A percentile compares a stretch with the other conserved stretches of the same genome.
phyloP scores from a whole-genome alignment of 2,797 vertebrate species.

The Micromesistius poutassou region DNA sequence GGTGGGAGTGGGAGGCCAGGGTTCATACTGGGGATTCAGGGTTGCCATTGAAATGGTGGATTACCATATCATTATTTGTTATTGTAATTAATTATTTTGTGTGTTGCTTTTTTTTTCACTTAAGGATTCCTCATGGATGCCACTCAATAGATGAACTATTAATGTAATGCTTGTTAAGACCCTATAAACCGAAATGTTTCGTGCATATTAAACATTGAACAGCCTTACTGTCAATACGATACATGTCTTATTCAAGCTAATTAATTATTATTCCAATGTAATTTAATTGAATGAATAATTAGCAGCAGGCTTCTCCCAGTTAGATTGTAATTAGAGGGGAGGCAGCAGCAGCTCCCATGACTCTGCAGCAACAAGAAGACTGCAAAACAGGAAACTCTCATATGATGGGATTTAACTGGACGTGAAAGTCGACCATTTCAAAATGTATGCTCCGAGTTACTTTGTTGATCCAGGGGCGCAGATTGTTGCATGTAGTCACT shows the following conservation, averaged over 20 bases:
- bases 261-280: background rate
- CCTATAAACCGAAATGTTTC: background rate
- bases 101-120: background rate
- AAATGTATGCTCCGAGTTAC: too few relatives aligned
- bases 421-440: too few relatives aligned
- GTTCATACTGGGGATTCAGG: slow-evolving; percentile 25
- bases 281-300: background rate
- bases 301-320: background rate
- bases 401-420: too few relatives aligned
- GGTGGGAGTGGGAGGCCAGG: background rate
- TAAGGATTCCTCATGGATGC: background rate
- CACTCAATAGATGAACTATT: background rate
- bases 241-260: background rate
- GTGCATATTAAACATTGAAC: background rate
- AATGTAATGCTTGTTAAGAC: background rate
- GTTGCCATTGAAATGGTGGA: slow-evolving; percentile 26
- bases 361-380: background rate
- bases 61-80: background rate
- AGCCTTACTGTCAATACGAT: background rate
- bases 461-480: too few relatives aligned
- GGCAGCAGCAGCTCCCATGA: background rate
- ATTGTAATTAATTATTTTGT: background rate
- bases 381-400: background rate
- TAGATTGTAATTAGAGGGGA: background rate
- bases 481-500: too few relatives aligned